These are phyloP conservation scores for Momotus momota DNA, from an alignment of 2,797 vertebrate genomes.

Conservation along the genomic window DNA sequence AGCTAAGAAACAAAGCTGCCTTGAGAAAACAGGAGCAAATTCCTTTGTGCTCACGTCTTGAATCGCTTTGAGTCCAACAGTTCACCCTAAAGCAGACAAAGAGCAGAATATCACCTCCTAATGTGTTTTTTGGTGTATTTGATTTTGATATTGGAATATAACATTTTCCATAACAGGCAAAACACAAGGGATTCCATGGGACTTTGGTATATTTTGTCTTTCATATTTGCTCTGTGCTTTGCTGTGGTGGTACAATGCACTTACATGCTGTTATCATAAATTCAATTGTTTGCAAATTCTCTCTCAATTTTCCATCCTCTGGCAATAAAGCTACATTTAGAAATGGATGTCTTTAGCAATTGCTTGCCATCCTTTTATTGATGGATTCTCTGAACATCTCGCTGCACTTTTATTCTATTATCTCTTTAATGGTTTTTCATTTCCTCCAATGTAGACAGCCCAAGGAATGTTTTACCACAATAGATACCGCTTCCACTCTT, in stretches of 20 bases:
- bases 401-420: slow-evolving; percentile 69
- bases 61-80: neutral
- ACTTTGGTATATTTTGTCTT: neutral
- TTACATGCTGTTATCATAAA: slow-evolving; percentile 72
- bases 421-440: slow-evolving; percentile 70
- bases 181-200: slow-evolving; percentile 46
- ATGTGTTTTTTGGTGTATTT: slow-evolving; percentile 25
- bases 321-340: slow-evolving; percentile 65
- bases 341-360: slow-evolving; percentile 67
- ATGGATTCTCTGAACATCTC: slow-evolving; percentile 69
- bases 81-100: neutral
- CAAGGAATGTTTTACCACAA: slow-evolving; percentile 30
- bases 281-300: slow-evolving; percentile 70
- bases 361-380: slow-evolving; percentile 66
- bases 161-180: slow-evolving; percentile 17
- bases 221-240: slow-evolving; percentile 37
- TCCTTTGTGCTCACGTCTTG: rapidly evolving
- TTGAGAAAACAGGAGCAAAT: neutral
- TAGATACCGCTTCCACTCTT: neutral
- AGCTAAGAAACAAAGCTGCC: neutral
- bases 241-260: slow-evolving; percentile 34
- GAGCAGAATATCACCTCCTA: neutral
- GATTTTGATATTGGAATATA: slow-evolving; percentile 67
- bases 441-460: slow-evolving; percentile 53
- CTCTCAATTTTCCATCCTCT: slow-evolving; percentile 56